Percentiles rank a stretch among this genome's conserved stretches.
phyloP scores from a whole-genome alignment of 2,888 invertebrate species.

The Oscheius sp. region DNA sequence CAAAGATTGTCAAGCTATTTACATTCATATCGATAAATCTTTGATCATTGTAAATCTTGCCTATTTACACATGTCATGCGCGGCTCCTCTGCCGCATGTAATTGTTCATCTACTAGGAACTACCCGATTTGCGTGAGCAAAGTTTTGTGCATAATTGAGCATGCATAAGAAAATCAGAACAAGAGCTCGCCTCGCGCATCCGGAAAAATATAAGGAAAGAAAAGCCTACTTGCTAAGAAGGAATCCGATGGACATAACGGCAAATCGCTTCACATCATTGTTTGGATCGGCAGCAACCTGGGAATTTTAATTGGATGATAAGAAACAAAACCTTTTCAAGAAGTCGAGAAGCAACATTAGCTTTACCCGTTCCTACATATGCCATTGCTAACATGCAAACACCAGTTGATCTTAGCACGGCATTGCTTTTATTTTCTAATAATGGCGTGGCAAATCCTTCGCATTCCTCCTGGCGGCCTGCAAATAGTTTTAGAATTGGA shows the following conservation, averaged over 20 bases:
- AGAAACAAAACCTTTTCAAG: constrained; percentile 75
- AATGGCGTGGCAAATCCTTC: constrained; percentile 90
- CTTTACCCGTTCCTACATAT: constrained; percentile 91
- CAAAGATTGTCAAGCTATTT: background rate
- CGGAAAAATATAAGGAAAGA: background rate
- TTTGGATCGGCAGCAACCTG: constrained; percentile 94
- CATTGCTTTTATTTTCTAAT: constrained; percentile 62
- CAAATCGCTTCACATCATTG: constrained; percentile 96
- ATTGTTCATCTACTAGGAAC: background rate
- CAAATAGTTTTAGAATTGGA: background rate
- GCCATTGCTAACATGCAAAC: constrained; percentile 89
- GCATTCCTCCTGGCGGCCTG: constrained; percentile 91
- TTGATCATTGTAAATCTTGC: too few species aligned
- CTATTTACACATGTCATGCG: background rate
- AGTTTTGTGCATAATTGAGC: constrained; percentile 21
- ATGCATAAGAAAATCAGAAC: constrained; percentile 23
- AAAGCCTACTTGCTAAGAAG: constrained; percentile 83
- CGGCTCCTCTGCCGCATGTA: too few species aligned
- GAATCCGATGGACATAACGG: constrained; percentile 97
- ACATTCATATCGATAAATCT: constrained; percentile 14
- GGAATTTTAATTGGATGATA: background rate
- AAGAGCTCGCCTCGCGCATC: constrained; percentile 1
- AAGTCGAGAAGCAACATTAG: constrained; percentile 90
- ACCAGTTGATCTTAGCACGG: constrained; percentile 79
- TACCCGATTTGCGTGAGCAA: background rate